Evolutionary conservation across 1,140 invertebrate genomes (phyloP).

Genomic region (Drosophila tropicalis): DNA sequence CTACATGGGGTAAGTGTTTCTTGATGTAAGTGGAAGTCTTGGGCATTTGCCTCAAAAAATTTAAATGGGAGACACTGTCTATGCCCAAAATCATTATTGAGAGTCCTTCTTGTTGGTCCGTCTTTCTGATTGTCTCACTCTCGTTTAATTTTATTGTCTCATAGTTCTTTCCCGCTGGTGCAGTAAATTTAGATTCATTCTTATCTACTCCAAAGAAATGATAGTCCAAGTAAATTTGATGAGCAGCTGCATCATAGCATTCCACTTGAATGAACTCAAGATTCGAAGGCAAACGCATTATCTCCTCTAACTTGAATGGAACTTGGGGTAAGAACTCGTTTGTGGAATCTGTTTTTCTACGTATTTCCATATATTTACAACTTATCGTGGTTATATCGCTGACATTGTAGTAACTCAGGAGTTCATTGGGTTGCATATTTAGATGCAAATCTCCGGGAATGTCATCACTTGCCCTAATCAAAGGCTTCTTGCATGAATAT

Average conservation of each 20-base stretch:
- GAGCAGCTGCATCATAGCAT: conserved; percentile 83
- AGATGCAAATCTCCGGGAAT: conserved; percentile 84
- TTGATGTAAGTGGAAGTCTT: conserved; percentile 86
- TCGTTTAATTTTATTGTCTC: conserved; percentile 30
- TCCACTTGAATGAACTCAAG: conserved; percentile 87
- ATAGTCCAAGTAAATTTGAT: conserved; percentile 87
- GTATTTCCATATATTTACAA: conserved; percentile 88
- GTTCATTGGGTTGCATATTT: conserved; percentile 86
- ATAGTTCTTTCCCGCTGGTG: neutral
- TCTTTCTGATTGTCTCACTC: conserved; percentile 2
- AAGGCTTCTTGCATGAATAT: conserved; percentile 83
- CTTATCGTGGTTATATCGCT: conserved; percentile 80
- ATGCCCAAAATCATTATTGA: conserved; percentile 92
- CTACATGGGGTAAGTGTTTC: conserved; percentile 86
- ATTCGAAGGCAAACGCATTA: conserved; percentile 75
- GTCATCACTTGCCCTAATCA: conserved; percentile 75
- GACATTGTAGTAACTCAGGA: conserved; percentile 86
- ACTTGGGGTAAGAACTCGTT: conserved; percentile 82
- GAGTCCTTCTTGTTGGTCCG: conserved; percentile 58
- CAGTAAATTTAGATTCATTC: neutral
- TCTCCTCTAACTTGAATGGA: conserved; percentile 77
- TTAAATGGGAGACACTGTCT: conserved; percentile 93
- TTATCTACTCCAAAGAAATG: conserved; percentile 87
- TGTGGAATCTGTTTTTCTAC: conserved; percentile 83
- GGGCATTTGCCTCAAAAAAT: conserved; percentile 92